Base-by-base conservation (phyloP, 2,888 invertebrate species). In the Rhagonycha fulva region DNA sequence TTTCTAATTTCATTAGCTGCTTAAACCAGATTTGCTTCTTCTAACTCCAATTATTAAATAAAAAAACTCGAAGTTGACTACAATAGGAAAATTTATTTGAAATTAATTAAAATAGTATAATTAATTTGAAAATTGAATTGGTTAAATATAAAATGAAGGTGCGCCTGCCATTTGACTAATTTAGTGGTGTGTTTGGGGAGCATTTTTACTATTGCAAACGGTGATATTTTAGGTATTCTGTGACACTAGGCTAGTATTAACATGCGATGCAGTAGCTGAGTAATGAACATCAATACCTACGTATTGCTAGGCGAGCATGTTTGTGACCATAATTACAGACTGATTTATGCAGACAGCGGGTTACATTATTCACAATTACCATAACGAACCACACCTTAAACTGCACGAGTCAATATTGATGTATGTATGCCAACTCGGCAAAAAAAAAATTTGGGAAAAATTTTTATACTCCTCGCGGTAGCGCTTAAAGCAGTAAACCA, bases 361-460 rank as follows among this genome's bases (percentile, higher is more conserved):
- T 82, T 82, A 85, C 86, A 87, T 87, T 87, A 87, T 82, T 87
- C 87, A 86, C 86, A 87, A 87, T 87, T 87, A 87, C 86, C 86
- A 86, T 86, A 86, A 85, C 86, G 84, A 82, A 83, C 86, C 86
- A 84, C 86, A 85, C 85, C 87, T 86, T 84, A 82, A 84, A 84
- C 81, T 83, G 82, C 83, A 82, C 82, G 83, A 83, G 81, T 82
- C 82, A 81, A 80, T 82, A 80, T 68, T 81, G 79, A 80, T 79
- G 80, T 76, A 80, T 76, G 75, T 76, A 75, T 66, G 23, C 26
- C 26, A 26, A 66, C n/a, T 10, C 7, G 9, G 10, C 24, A 24
- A 66, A 66, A 66, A 66, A 19, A 66, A 12, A 24, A 24, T 23
- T 66, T 12, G 7, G 24, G 4, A 23, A 63, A 66, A 24, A n/a